Base-by-base conservation (phyloP, 2,888 invertebrate genomes). In the Cepaea hortensis region DNA sequence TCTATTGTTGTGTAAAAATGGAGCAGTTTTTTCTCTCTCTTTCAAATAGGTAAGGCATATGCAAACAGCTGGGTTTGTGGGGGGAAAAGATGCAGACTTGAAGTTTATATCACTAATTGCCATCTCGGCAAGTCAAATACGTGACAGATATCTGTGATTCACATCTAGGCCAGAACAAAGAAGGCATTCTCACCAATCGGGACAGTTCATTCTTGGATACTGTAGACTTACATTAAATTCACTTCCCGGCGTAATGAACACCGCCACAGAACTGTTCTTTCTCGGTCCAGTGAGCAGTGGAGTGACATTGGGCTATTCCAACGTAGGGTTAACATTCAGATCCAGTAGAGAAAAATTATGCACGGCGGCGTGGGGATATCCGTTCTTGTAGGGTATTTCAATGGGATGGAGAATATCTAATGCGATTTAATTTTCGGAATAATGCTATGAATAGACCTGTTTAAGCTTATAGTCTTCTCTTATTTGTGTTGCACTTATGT, bases 51-150 rank as follows among this genome's bases (percentile, higher is more conserved):
- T 55, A 55, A 55, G 11, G 55, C 6, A 55, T 55, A 55, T 55
- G 6, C 11, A 9, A 55, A 55, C 55, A 6, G 55, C 55, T 55
- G 6, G 55, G 3, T 55, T 55, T 50, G 18, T 76, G 23, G 72
- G 9, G 23, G 23, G 72, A n/a, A 7, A n/a, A 9, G 23, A 9
- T 4, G 20, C 62, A 68, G 65, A 62, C 62, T 9, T 46, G 46
- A 68, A 46, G 81, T 81, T 81, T 81, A 81, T 55, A 81, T 68
- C 81, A 68, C 48, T 81, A 65, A 81, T 81, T 48, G 81, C 68
- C 35, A 81, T 81, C 81, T 81, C 13, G 81, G 81, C 81, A 81
- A 81, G 81, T 81, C 68, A 81, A 20, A 3, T 3, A 48, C 68
- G 46, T 46, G 62, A 46, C 68, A 68, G 81, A 68, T 81, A 81